phyloP scores from a whole-genome alignment of 1,140 invertebrate genomes.

The Meloidogyne exigua region DNA sequence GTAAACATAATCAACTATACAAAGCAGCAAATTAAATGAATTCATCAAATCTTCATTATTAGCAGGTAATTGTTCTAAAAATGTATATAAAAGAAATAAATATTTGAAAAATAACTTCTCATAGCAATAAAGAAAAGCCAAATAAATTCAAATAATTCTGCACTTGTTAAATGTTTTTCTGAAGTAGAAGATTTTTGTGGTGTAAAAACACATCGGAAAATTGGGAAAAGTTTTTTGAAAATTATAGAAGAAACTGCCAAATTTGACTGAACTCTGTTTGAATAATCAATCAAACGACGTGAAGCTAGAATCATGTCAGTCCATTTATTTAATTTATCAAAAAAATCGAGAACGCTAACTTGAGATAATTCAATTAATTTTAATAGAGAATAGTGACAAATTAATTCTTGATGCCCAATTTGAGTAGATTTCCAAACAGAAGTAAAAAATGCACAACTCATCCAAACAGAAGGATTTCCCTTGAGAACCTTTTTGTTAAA shows the following conservation, averaged over 20 bases:
- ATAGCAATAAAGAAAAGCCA: constrained; percentile 52
- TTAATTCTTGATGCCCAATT: constrained; percentile 45
- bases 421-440: constrained; percentile 54
- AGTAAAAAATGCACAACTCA: constrained; percentile 50
- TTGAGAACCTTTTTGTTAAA: constrained; percentile 25
- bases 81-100: not conserved
- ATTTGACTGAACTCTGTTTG: constrained; percentile 82
- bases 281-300: constrained; percentile 78
- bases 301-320: constrained; percentile 86
- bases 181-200: not conserved
- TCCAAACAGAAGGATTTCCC: constrained; percentile 49
- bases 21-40: constrained; percentile 49
- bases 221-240: constrained; percentile 86
- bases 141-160: constrained; percentile 52
- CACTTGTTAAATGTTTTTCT: constrained; percentile 13
- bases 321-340: constrained; percentile 92
- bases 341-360: constrained; percentile 84
- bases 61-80: constrained; percentile 44
- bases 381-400: constrained; percentile 40
- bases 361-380: constrained; percentile 47
- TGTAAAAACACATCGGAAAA: constrained; percentile 70
- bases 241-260: constrained; percentile 91
- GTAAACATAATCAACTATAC: constrained; percentile 47
- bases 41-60: constrained; percentile 48
- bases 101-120: constrained; percentile 37